Percentiles rank a stretch among this genome's conserved stretches.
phyloP scores from a whole-genome alignment of 2,888 invertebrate genomes.

The Cheilosia pagana region DNA sequence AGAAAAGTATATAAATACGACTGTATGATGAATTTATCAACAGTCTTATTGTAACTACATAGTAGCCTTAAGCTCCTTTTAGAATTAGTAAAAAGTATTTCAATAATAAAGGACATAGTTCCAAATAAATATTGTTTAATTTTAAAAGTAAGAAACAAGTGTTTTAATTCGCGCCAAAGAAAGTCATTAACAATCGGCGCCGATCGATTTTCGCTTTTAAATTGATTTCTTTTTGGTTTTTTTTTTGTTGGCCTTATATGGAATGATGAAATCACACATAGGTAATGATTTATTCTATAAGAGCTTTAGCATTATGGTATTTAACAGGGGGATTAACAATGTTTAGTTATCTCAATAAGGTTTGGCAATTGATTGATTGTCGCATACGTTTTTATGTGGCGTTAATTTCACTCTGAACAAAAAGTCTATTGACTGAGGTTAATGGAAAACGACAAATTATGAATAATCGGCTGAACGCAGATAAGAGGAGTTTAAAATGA shows the following conservation, averaged over 20 bases:
- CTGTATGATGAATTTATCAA: too few species aligned
- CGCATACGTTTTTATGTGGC: constrained; percentile 3
- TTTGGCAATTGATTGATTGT: constrained; percentile 43
- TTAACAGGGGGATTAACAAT: constrained; percentile 29
- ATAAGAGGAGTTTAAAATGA: constrained; percentile 31
- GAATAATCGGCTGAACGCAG: constrained; percentile 28
- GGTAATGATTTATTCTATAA: constrained; percentile 23
- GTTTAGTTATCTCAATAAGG: constrained; percentile 22
- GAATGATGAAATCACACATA: neutral
- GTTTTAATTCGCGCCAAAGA: too few species aligned
- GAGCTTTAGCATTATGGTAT: constrained; percentile 16
- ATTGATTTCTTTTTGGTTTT: constrained; percentile 17
- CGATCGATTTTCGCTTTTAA: constrained; percentile 33
- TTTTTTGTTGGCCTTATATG: neutral
- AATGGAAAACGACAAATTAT: constrained; percentile 28
- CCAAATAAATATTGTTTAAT: too few species aligned
- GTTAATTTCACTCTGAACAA: constrained; percentile 5
- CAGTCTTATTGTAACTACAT: too few species aligned
- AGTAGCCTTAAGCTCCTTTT: too few species aligned
- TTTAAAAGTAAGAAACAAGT: too few species aligned
- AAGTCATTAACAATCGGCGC: constrained; percentile 7
- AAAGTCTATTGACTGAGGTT: constrained; percentile 17
- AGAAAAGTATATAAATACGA: too few species aligned
- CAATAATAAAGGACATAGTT: too few species aligned
- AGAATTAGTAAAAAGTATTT: too few species aligned